Percentiles rank a stretch among this genome's conserved stretches.
Evolutionary conservation across 1,140 invertebrate genomes (phyloP).

Genomic region (Drosophila chauvacae): DNA sequence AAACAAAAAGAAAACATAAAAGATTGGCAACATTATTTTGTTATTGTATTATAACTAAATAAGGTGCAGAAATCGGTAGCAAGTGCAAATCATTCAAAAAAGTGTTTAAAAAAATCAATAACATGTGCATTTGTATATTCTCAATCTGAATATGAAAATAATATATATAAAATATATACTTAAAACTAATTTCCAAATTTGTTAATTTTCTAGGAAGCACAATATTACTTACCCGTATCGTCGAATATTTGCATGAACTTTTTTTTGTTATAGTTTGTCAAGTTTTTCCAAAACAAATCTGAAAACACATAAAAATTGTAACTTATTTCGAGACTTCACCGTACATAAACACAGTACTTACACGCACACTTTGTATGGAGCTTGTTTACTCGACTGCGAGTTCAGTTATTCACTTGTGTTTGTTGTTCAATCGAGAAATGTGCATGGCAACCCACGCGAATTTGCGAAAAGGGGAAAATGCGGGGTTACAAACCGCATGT

Average conservation of each 20-base stretch:
- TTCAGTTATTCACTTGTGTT: constrained; percentile 69
- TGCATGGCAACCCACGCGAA: constrained; percentile 63
- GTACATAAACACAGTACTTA: constrained; percentile 26
- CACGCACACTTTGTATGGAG: constrained; percentile 9
- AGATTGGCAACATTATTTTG: too few relatives aligned
- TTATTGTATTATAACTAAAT: too few relatives aligned
- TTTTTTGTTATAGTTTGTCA: neutral
- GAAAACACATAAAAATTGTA: neutral
- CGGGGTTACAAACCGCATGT: constrained; percentile 23
- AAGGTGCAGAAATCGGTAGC: too few relatives aligned
- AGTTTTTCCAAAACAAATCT: neutral
- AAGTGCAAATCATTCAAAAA: too few relatives aligned
- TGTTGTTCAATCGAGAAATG: constrained; percentile 47
- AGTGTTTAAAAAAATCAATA: too few relatives aligned
- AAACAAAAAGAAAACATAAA: too few relatives aligned
- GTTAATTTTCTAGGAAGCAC: neutral
- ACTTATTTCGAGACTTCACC: neutral
- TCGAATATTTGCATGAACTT: neutral
- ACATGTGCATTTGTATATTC: too few relatives aligned
- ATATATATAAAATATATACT: too few relatives aligned
- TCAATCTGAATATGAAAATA: too few relatives aligned
- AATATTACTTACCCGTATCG: neutral
- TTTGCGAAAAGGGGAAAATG: neutral
- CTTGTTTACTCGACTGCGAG: constrained; percentile 60
- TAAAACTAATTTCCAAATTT: neutral